Percentiles rank a stretch among this genome's conserved stretches.
Evolutionary conservation across 2,888 invertebrate species (phyloP).

Genomic region (Tetranychus truncatus): DNA sequence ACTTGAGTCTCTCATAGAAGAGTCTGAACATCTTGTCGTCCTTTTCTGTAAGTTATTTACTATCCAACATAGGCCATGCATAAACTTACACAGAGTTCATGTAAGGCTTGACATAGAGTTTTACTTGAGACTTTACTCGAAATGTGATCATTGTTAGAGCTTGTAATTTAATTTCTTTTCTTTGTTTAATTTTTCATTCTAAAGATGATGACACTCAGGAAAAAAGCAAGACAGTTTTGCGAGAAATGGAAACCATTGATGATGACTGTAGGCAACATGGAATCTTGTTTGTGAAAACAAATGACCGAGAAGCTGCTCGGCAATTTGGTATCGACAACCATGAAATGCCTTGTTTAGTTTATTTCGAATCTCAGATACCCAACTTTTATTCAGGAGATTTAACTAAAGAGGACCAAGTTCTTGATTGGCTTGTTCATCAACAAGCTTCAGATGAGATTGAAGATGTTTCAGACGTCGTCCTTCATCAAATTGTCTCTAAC

Average conservation of each 20-base stretch:
- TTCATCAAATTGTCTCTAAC: constrained; percentile 67
- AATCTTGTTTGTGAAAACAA: constrained; percentile 71
- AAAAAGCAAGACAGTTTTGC: constrained; percentile 63
- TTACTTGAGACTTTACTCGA: too few relatives aligned
- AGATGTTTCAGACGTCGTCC: constrained; percentile 49
- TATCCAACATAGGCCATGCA: constrained; percentile 12
- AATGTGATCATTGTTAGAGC: background rate
- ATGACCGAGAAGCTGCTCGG: constrained; percentile 51
- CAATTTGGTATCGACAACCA: constrained; percentile 59
- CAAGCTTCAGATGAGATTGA: constrained; percentile 78
- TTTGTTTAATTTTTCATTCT: background rate
- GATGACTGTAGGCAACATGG: constrained; percentile 75
- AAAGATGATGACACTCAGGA: constrained; percentile 73
- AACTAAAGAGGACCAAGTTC: constrained; percentile 72
- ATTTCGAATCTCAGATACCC: constrained; percentile 27
- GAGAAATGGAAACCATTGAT: constrained; percentile 76
- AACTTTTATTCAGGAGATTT: constrained; percentile 43
- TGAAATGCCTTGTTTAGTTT: constrained; percentile 35
- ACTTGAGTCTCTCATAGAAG: constrained; percentile 63
- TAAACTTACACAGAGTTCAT: too few relatives aligned
- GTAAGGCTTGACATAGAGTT: too few relatives aligned
- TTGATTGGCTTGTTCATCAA: constrained; percentile 71
- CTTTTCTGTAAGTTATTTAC: constrained; percentile 54
- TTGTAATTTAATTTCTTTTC: background rate
- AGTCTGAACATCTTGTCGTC: constrained; percentile 75